Evolutionary conservation across 2,797 vertebrate genomes (phyloP), one percentile per base, ranked within the genome.

Genomic region (Triplophysa bombifrons): DNA sequence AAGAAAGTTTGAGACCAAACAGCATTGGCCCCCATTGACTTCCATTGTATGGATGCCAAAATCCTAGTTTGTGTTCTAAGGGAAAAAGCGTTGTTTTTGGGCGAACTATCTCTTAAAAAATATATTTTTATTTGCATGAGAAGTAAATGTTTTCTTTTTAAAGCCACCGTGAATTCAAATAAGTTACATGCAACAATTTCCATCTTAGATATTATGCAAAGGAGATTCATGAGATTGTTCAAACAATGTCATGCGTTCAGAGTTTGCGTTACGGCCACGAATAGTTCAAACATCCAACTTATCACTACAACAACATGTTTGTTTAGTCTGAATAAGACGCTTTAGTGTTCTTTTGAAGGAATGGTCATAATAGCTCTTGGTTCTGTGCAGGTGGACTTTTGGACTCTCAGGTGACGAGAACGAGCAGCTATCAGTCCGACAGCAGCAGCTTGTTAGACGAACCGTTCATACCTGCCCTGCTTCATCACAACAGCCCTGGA

Each of bases 371-470:
- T 64, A 30, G 66, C 44, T 80, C 25, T 82, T 60, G 22, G 12
- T 61, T 76, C n/a, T 53, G 2, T 83, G 68, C 64, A 86, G 85
- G 77, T 66, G 72, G 61, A 9, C 72, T 46, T 55, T 58, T 50
- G 13, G 67, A 67, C 1, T 69, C 76, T 19, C n/a, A 53, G 34
- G 53, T 93, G 44, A 89, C 88, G 61, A 92, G 94, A 86, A 91
- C 92, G 69, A 94, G 91, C 84, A 96, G 94, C 86, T 92, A 89
- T 85, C 95, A 95, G 77, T 95, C 95, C 44, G 95, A 95, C 84
- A 95, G 93, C 89, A 94, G 93, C 27, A 94, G 94, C 0, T 96
- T 96, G 87, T 85, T 90, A 82, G 96, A 96, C 73, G 95, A 96
- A 44, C 88, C 91, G 0, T 84, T 80, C 0, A 88, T 95, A 14